Evolutionary conservation across 2,113 vertebrate genomes (phyloP).

Genomic region (Cryptomyrus ogoouensis): DNA sequence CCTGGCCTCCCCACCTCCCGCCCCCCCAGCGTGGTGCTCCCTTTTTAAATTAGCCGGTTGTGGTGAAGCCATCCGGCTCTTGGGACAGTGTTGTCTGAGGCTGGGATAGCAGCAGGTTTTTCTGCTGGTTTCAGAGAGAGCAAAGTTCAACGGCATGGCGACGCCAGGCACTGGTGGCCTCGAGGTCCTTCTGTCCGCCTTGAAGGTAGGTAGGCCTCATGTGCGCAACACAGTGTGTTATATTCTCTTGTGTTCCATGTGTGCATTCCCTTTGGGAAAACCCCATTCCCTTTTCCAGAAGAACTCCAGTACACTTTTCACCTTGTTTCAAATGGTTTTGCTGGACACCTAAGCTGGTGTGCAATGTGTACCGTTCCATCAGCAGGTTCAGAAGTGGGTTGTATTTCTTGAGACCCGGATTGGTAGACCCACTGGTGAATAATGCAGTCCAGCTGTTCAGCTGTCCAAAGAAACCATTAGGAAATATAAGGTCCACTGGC

Average conservation of each 20-base stretch:
- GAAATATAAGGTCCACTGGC: conserved; percentile 2
- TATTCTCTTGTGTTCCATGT: neutral
- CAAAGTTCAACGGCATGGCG: conserved; percentile 60
- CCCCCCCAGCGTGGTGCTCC: too few species aligned
- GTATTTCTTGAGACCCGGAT: neutral
- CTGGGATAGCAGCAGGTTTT: conserved; percentile 13
- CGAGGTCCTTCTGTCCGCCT: conserved; percentile 75
- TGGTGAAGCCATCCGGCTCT: too few species aligned
- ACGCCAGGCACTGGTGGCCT: conserved; percentile 73
- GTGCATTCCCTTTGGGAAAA: neutral
- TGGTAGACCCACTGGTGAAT: neutral
- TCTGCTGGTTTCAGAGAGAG: conserved; percentile 40
- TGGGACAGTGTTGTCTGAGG: neutral
- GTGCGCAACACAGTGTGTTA: neutral
- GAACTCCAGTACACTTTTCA: neutral
- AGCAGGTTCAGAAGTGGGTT: neutral
- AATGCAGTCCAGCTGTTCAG: neutral
- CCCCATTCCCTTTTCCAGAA: neutral
- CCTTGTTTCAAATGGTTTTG: neutral
- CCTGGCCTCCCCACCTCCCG: too few species aligned
- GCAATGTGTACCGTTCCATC: neutral
- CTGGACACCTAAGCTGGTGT: neutral
- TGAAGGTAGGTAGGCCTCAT: conserved; percentile 72
- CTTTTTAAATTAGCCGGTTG: too few species aligned
- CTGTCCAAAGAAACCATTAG: neutral